Percentiles rank a stretch among this genome's conserved stretches.
Evolutionary conservation across 2,888 invertebrate species (phyloP).

Genomic region (Eudasyphora cyanicolor): DNA sequence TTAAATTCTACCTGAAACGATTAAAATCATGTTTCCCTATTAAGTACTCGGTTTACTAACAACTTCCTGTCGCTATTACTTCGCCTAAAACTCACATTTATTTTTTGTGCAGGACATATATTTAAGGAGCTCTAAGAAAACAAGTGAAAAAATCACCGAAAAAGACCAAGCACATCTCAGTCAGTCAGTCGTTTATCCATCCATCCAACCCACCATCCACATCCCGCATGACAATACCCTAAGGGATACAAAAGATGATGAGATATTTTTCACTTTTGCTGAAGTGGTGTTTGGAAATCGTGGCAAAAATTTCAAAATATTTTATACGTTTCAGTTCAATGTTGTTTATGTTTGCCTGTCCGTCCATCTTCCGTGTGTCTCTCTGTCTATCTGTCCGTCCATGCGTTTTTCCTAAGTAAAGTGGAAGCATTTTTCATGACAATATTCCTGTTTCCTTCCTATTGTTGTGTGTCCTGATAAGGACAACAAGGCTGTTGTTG

Average conservation of each 20-base stretch:
- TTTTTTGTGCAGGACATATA: no score
- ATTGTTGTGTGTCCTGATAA: neutral
- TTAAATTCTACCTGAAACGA: no score
- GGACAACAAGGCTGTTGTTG: neutral
- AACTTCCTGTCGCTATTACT: no score
- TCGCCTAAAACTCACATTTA: no score
- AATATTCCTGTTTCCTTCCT: slow-evolving; percentile 11
- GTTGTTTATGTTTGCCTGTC: neutral
- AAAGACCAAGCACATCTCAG: no score
- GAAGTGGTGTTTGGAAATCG: neutral
- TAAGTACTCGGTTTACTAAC: no score
- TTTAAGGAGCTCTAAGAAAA: no score
- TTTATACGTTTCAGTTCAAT: neutral
- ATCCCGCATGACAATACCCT: no score
- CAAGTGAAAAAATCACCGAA: no score
- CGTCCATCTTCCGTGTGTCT: neutral
- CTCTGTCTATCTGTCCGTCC: neutral
- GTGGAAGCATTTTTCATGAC: neutral
- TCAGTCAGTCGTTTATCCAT: no score
- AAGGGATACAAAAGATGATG: neutral
- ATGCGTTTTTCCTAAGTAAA: neutral
- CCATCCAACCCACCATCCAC: no score
- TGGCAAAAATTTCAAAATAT: neutral
- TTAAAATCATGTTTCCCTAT: no score
- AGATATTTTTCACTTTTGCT: neutral